Conservation (phyloP, 2,888 invertebrate genomes). For the Trichogramma evanescens region DNA sequence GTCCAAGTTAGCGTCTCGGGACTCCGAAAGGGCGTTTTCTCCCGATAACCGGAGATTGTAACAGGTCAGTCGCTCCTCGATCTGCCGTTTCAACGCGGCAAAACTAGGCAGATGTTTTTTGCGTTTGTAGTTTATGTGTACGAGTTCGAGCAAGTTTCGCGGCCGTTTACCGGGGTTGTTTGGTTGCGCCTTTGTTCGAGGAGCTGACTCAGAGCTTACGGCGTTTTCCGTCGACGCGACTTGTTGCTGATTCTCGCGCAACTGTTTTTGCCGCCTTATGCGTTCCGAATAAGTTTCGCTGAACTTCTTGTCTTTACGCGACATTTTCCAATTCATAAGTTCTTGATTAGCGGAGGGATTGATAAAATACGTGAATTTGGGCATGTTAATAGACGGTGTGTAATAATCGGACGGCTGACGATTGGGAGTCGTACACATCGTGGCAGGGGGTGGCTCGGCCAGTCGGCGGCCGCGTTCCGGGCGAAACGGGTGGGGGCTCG, state of each 20-base stretch:
- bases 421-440: background rate
- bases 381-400: slow-evolving; percentile 21
- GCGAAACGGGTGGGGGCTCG: slow-evolving; percentile 40
- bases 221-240: too few species aligned
- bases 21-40: too few species aligned
- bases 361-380: slow-evolving; percentile 37
- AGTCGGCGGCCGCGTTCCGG: slow-evolving; percentile 33
- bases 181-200: too few species aligned
- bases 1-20: too few species aligned
- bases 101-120: background rate
- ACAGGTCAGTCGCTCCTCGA: background rate
- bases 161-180: too few species aligned
- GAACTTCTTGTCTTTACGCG: slow-evolving; percentile 42
- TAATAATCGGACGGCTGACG: slow-evolving; percentile 31
- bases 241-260: too few species aligned
- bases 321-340: slow-evolving; percentile 37
- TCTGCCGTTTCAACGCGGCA: background rate
- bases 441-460: background rate
- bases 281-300: slow-evolving; percentile 43
- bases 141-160: too few species aligned
- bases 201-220: too few species aligned
- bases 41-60: too few species aligned
- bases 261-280: too few species aligned
- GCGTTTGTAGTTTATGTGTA: too few species aligned
- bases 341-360: slow-evolving; percentile 30